Percentiles rank a stretch among this genome's conserved stretches.
Evolutionary conservation across 1,140 invertebrate species (phyloP).

Genomic region (Aricia agestis): DNA sequence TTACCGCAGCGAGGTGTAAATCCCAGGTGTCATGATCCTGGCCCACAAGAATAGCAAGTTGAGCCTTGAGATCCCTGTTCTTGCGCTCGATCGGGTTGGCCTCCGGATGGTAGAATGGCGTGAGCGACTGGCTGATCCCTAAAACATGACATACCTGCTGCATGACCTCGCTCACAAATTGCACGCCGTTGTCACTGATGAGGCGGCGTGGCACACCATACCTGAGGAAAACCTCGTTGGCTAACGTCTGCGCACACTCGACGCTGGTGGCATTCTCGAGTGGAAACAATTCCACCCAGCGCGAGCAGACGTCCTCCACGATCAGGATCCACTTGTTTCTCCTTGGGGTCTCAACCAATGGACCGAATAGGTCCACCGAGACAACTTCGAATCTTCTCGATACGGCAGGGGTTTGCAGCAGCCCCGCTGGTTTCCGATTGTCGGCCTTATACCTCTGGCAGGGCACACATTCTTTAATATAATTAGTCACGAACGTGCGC

Average conservation of each 20-base stretch:
- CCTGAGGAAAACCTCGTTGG: no score
- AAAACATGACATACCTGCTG: slow-evolving; percentile 39
- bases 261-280: slow-evolving; percentile 38
- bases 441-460: slow-evolving; percentile 43
- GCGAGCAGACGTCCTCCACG: slow-evolving; percentile 42
- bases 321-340: slow-evolving; percentile 44
- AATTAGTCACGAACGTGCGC: slow-evolving; percentile 31
- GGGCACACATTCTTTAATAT: slow-evolving; percentile 30
- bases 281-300: slow-evolving; percentile 50
- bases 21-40: no score
- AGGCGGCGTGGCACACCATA: no score
- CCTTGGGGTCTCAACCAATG: slow-evolving; percentile 30
- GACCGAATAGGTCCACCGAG: slow-evolving; percentile 45
- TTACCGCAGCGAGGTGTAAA: slow-evolving; percentile 44
- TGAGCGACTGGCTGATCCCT: no score
- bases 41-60: no score
- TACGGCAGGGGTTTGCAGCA: slow-evolving; percentile 29
- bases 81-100: no score
- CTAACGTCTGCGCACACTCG: slow-evolving; percentile 38
- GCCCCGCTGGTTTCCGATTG: slow-evolving; percentile 39
- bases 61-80: no score
- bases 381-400: slow-evolving; percentile 39
- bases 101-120: no score
- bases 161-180: slow-evolving; percentile 34
- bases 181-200: no score